Percentiles rank a stretch among this genome's conserved stretches.
These are phyloP conservation scores for Bagarius yarrelli DNA, from an alignment of 2,113 vertebrate genomes.

Conservation along the genomic window DNA sequence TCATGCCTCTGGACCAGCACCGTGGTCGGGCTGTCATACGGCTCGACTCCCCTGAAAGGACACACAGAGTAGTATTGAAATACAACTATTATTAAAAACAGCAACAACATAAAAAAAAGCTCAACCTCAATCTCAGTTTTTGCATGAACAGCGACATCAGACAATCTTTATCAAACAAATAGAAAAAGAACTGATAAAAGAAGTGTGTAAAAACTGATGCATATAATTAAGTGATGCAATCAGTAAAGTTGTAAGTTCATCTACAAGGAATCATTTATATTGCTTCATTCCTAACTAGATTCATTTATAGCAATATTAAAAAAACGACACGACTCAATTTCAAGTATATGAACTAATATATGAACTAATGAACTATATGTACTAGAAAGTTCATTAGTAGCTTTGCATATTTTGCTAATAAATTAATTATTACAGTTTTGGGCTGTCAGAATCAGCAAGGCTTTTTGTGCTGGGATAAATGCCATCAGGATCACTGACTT, in stretches of 20 bases:
- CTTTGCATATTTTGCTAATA: neutral
- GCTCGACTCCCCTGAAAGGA: conserved; percentile 83
- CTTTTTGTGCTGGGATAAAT: no score
- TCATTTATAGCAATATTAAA: neutral
- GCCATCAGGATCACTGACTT: no score
- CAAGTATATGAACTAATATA: no score
- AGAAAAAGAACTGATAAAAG: neutral
- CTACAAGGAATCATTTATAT: no score
- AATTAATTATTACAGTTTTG: no score
- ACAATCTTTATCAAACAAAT: neutral
- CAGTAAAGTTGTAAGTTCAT: neutral
- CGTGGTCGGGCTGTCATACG: conserved; percentile 82
- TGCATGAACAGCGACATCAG: neutral
- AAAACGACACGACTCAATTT: neutral
- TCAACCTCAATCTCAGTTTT: neutral
- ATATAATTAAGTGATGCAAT: neutral
- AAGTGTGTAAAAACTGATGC: neutral
- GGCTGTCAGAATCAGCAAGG: no score
- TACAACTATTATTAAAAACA: neutral
- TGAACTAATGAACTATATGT: no score
- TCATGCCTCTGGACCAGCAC: conserved; percentile 90
- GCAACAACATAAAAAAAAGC: neutral
- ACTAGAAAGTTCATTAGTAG: neutral
- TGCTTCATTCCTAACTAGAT: neutral
- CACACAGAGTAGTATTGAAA: neutral